Percentiles rank a stretch among this genome's conserved stretches.
These are phyloP conservation scores for Lepus timidus DNA, from an alignment of 2,113 vertebrate genomes.

Conservation along the genomic window DNA sequence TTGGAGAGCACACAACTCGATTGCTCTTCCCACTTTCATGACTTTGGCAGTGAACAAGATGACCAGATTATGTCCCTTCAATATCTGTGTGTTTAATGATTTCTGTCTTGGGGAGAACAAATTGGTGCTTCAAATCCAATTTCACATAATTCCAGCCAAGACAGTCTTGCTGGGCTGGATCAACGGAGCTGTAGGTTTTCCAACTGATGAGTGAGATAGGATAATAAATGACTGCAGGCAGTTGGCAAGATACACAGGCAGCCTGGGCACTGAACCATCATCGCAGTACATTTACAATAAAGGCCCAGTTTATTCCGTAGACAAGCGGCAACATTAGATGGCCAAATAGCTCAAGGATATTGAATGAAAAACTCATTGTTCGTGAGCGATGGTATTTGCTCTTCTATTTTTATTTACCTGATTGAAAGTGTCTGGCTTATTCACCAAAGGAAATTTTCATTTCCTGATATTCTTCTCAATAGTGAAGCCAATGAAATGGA, in stretches of 20 bases:
- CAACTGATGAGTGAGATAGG: neutral
- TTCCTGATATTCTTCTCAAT: conserved; percentile 63
- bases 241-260: conserved; percentile 17
- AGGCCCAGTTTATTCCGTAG: conserved; percentile 39
- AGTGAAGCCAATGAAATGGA: conserved; percentile 69
- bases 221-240: neutral
- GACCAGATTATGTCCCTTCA: conserved; percentile 7
- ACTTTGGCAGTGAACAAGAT: conserved; percentile 39
- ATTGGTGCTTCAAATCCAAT: conserved; percentile 1
- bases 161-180: neutral
- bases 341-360: conserved; percentile 56
- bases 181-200: neutral
- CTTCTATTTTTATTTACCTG: conserved; percentile 71
- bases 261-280: neutral
- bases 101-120: conserved; percentile 32
- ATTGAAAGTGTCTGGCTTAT: conserved; percentile 58
- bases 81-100: neutral
- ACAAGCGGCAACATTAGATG: conserved; percentile 52
- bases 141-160: neutral
- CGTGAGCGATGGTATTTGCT: conserved; percentile 55
- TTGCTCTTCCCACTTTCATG: conserved; percentile 14
- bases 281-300: conserved; percentile 27
- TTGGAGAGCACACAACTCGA: neutral
- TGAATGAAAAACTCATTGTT: conserved; percentile 53
- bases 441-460: conserved; percentile 64